These are phyloP conservation scores for Piscicola geometra DNA, from an alignment of 2,888 invertebrate species.

Conservation along the genomic window DNA sequence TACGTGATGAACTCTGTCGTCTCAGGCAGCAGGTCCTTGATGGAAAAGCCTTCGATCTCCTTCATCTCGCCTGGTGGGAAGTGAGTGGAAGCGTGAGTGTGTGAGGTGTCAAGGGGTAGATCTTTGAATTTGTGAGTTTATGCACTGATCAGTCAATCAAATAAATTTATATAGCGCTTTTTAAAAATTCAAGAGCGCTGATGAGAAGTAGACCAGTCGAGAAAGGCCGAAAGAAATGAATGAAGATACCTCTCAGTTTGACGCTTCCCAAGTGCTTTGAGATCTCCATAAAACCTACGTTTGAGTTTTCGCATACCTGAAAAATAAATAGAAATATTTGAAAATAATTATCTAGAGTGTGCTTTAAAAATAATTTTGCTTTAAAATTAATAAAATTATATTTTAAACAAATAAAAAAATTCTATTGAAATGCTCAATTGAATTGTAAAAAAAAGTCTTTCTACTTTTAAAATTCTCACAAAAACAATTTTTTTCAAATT, in stretches of 20 bases:
- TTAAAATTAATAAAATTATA: neutral
- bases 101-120: neutral
- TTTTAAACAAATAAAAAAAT: neutral
- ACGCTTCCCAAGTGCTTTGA: neutral
- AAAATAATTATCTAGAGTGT: no score
- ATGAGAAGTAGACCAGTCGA: no score
- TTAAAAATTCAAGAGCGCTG: no score
- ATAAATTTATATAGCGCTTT: no score
- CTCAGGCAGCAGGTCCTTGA: constrained; percentile 40
- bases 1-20: constrained; percentile 77
- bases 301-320: neutral
- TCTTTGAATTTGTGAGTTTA: neutral
- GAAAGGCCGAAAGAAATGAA: neutral
- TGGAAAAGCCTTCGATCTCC: constrained; percentile 38
- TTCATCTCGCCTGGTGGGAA: constrained; percentile 36
- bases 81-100: neutral
- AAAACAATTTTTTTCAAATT: neutral
- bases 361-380: neutral
- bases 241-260: neutral
- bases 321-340: neutral
- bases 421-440: no score
- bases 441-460: no score
- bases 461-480: no score
- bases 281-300: neutral
- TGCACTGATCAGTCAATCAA: no score